These are phyloP conservation scores for Austrofundulus limnaeus DNA, from an alignment of 2,113 vertebrate genomes.

Conservation along the genomic window DNA sequence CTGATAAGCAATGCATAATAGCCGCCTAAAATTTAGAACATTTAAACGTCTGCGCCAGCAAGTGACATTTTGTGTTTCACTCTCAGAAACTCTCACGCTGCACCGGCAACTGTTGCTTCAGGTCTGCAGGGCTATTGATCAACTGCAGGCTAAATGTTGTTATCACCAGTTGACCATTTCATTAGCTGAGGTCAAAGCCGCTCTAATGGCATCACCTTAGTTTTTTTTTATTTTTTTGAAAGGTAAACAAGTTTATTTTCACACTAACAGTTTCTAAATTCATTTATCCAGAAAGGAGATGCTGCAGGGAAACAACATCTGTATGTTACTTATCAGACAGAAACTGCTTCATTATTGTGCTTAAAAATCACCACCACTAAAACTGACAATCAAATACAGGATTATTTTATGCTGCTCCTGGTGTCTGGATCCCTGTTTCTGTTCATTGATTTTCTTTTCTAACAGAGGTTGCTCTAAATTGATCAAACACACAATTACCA, in stretches of 20 bases:
- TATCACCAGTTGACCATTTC: conserved; percentile 37
- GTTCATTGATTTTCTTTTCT: background rate
- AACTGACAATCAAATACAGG: background rate
- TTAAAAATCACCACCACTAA: background rate
- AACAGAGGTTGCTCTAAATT: background rate
- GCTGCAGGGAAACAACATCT: background rate
- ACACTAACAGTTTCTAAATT: background rate
- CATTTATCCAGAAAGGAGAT: background rate
- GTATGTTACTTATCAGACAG: background rate
- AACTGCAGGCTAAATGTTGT: conserved; percentile 37
- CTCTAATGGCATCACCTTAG: conserved; percentile 9
- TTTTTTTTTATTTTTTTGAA: background rate
- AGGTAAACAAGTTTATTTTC: background rate
- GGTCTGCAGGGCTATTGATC: conserved; percentile 21
- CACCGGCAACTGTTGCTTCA: background rate
- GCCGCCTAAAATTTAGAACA: background rate
- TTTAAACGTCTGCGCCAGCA: background rate
- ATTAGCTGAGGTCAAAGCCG: conserved; percentile 34
- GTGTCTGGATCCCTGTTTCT: background rate
- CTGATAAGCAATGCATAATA: background rate
- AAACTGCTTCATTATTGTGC: background rate
- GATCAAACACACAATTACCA: background rate
- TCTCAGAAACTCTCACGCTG: conserved; percentile 8
- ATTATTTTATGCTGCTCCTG: background rate
- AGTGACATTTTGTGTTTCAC: background rate